Conservation (phyloP, 2,113 vertebrate genomes). For the Apodemus speciosus region DNA sequence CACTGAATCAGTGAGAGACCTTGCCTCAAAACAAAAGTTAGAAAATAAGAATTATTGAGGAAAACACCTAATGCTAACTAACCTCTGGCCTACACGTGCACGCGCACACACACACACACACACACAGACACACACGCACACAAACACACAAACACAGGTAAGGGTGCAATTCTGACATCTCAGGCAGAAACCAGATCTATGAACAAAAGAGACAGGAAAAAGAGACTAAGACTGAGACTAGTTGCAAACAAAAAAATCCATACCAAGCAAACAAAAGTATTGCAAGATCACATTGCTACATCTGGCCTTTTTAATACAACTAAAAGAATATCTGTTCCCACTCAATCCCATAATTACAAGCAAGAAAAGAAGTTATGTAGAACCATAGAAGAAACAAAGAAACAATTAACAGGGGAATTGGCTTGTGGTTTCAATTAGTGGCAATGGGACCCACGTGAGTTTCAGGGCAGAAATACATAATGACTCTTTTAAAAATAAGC, state of each 20-base stretch:
- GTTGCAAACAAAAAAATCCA: conserved; percentile 52
- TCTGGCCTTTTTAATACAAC: background rate
- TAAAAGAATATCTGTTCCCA: conserved; percentile 64
- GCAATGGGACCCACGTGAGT: conserved; percentile 69
- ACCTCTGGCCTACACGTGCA: background rate
- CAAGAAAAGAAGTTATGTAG: conserved; percentile 62
- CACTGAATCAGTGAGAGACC: background rate
- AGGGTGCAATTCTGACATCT: conserved; percentile 32
- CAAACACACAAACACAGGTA: too few relatives aligned
- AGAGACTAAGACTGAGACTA: background rate
- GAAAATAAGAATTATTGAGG: background rate
- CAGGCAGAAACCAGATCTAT: background rate
- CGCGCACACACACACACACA: background rate
- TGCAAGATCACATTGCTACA: conserved; percentile 51
- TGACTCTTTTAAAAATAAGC: conserved; percentile 69
- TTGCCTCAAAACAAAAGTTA: background rate
- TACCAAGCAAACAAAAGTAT: conserved; percentile 7
- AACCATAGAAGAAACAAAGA: conserved; percentile 55
- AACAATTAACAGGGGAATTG: conserved; percentile 77
- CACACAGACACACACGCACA: too few relatives aligned
- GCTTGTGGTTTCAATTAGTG: conserved; percentile 68
- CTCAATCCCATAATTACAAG: conserved; percentile 60
- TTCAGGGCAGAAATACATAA: conserved; percentile 64
- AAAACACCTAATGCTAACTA: background rate
- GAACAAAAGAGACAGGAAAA: background rate